These are phyloP conservation scores for Drosophila chauvacae DNA, from an alignment of 1,140 invertebrate genomes.

Conservation along the genomic window DNA sequence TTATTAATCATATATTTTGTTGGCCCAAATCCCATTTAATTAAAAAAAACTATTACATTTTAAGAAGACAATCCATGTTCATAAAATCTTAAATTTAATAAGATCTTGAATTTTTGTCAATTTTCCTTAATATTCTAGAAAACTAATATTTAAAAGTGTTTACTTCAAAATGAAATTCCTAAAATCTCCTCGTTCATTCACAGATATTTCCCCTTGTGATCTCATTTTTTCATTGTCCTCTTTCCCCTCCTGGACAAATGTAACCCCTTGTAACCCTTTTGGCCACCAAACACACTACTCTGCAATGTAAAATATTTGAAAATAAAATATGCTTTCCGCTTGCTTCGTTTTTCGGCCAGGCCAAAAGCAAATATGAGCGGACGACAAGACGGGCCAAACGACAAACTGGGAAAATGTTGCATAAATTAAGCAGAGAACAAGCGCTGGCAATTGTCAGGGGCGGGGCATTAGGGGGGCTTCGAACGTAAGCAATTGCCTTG, in stretches of 20 bases:
- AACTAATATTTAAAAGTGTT: not conserved
- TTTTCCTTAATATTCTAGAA: not conserved
- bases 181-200: not conserved
- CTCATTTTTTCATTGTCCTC: not conserved
- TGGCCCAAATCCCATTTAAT: too few relatives aligned
- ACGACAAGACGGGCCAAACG: conserved; percentile 25
- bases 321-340: conserved; percentile 34
- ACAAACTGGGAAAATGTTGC: conserved; percentile 51
- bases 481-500: conserved; percentile 38
- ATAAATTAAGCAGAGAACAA: conserved; percentile 60
- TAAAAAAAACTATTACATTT: not conserved
- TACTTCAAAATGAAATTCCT: not conserved
- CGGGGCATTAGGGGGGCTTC: conserved; percentile 13
- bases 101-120: not conserved
- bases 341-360: conserved; percentile 8
- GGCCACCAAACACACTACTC: not conserved
- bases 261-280: conserved; percentile 16
- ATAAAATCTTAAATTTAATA: not conserved
- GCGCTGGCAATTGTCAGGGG: conserved; percentile 3
- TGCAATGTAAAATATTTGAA: conserved; percentile 45
- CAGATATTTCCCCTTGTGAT: not conserved
- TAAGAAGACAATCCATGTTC: not conserved
- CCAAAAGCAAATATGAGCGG: conserved; percentile 20
- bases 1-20: too few relatives aligned
- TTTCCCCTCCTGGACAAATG: not conserved